Conservation (phyloP, 2,888 invertebrate species). For the Hypselothyrea guttata region DNA sequence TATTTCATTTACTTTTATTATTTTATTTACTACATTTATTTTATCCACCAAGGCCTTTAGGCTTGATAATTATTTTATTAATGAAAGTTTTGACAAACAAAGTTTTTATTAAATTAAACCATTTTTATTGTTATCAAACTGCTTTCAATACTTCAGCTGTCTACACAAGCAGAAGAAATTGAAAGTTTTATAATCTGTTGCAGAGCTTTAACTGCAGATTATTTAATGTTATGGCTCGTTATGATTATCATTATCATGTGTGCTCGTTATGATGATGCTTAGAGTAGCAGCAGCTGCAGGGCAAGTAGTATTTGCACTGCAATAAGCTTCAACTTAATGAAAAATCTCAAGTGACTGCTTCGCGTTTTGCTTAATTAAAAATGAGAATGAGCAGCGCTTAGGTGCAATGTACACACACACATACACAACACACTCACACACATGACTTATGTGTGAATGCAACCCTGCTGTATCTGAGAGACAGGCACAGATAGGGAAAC, state of each 20-base stretch:
- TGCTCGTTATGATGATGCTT: slow-evolving; percentile 10
- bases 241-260: slow-evolving; percentile 11
- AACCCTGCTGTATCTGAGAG: slow-evolving; percentile 18
- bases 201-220: slow-evolving; percentile 2
- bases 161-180: too few relatives aligned
- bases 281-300: neutral
- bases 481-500: neutral
- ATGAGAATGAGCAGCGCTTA: slow-evolving; percentile 64
- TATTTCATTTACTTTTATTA: too few relatives aligned
- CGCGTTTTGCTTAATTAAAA: slow-evolving; percentile 74
- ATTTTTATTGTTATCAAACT: too few relatives aligned
- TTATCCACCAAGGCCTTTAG: too few relatives aligned
- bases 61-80: too few relatives aligned
- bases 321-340: slow-evolving; percentile 55
- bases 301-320: slow-evolving; percentile 33
- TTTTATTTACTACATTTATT: too few relatives aligned
- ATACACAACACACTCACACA: slow-evolving; percentile 1
- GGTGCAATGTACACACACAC: slow-evolving; percentile 32
- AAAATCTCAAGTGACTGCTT: slow-evolving; percentile 66
- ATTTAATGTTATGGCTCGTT: neutral
- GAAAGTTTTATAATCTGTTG: slow-evolving; percentile 1
- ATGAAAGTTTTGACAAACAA: too few relatives aligned
- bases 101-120: too few relatives aligned
- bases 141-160: too few relatives aligned
- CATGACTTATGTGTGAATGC: neutral